Evolutionary conservation across 2,797 vertebrate genomes (phyloP), one percentile per base, ranked within the genome.

Genomic region (Brotula barbata): DNA sequence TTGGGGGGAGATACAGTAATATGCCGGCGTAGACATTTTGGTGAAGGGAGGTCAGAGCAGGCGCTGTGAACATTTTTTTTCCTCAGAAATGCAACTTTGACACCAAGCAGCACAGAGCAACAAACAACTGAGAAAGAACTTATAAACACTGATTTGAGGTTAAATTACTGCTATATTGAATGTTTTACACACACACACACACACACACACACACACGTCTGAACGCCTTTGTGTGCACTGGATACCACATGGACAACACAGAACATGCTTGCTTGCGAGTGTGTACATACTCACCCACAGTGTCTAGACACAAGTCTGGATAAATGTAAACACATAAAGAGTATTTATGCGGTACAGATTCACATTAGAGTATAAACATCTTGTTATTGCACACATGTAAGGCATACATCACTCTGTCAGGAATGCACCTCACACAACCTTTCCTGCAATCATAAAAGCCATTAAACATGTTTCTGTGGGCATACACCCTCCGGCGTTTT

Each of bases 381-480:
- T 62, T 47, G 61, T 60, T 71, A 64, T 73, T 75, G 64, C 66
- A 55, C 72, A 64, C 72, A 56, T 53, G 36, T 49, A 34, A 41
- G 25, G 56, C 60, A 75, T 60, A 62, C 60, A 77, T 73, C 69
- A 72, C 40, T 57, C 39, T 51, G 46, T 51, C 44, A 58, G 25
- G 6, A 6, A 11, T 2, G 31, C 10, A 71, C 80, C 71, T 71
- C 75, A 73, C 69, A 53, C 75, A 81, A 75, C 71, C 81, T 73
- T 79, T 53, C 20, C 80, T 10, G 66, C 77, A 69, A 84, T 84
- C 80, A 78, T 58, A 75, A 75, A 76, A 82, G 76, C 84, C 81
- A 87, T 87, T 83, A 83, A 84, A 82, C 81, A 73, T 84, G 83
- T 86, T 88, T 84, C 77, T 85, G 64, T 83, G 81, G 73, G 64